phyloP scores from a whole-genome alignment of 2,797 vertebrate genomes.

The Petrocephalus sullivani region DNA sequence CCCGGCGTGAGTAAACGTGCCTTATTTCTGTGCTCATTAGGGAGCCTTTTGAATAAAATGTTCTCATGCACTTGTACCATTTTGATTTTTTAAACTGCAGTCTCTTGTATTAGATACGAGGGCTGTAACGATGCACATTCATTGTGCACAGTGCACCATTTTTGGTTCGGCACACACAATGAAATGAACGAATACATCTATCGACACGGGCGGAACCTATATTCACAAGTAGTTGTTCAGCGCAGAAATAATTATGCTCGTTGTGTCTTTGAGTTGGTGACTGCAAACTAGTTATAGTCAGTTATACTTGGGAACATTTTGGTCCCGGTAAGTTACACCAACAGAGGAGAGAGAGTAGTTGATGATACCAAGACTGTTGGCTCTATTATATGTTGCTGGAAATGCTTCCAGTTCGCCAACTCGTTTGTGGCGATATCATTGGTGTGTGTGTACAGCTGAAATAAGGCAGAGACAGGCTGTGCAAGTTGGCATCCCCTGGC shows the following conservation, averaged over 20 bases:
- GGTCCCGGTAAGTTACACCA: neutral
- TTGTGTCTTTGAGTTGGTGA: neutral
- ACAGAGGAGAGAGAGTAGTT: neutral
- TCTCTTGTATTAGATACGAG: neutral
- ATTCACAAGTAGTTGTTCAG: neutral
- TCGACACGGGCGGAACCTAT: neutral
- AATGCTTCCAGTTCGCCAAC: neutral
- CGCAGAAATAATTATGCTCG: neutral
- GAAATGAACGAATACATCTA: neutral
- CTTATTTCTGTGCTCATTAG: neutral
- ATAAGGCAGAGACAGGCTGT: neutral
- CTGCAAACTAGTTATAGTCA: neutral
- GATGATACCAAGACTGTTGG: neutral
- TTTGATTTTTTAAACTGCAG: neutral
- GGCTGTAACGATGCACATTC: neutral
- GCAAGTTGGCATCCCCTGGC: neutral
- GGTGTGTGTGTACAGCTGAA: neutral
- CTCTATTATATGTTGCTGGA: neutral
- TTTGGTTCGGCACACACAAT: neutral
- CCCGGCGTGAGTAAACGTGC: slow-evolving; percentile 64
- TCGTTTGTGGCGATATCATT: neutral
- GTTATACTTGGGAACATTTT: neutral
- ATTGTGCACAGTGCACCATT: neutral
- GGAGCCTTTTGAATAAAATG: neutral
- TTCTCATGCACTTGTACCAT: neutral